A percentile compares a stretch with the other conserved stretches of the same genome.
Conservation (phyloP, 2,888 invertebrate genomes). For the Chironomus tentans region DNA sequence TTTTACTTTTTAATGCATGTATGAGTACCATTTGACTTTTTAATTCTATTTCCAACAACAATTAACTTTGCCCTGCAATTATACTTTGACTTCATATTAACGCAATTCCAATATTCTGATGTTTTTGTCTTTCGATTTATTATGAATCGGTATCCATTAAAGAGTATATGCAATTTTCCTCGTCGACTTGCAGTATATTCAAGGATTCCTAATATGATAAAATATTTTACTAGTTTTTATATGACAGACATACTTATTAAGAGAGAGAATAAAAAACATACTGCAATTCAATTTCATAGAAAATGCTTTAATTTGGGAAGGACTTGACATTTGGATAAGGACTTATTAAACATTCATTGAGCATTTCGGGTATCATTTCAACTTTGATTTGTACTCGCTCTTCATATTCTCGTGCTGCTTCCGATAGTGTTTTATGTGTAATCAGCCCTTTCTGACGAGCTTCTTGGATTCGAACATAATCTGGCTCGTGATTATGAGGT, state of each 20-base stretch:
- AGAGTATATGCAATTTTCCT: slow-evolving; percentile 37
- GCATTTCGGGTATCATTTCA: slow-evolving; percentile 1
- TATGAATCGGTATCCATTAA: slow-evolving; percentile 35
- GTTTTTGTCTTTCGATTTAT: background rate
- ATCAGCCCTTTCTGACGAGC: slow-evolving; percentile 8
- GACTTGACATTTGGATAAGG: too few relatives aligned
- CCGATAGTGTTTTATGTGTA: background rate
- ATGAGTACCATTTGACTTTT: background rate
- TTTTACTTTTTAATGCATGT: background rate
- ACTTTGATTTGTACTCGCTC: background rate
- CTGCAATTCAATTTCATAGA: background rate
- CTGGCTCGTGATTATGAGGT: slow-evolving; percentile 6
- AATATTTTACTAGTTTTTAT: background rate
- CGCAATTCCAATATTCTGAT: slow-evolving; percentile 39
- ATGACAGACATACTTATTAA: background rate
- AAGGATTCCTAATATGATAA: background rate
- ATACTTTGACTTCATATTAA: background rate
- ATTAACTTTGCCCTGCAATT: background rate
- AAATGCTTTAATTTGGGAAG: background rate
- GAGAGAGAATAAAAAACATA: background rate
- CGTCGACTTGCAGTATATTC: slow-evolving; percentile 36
- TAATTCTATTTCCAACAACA: background rate
- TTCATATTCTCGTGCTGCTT: slow-evolving; percentile 2
- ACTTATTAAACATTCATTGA: too few relatives aligned
- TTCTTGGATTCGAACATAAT: background rate